Percentiles rank a stretch among this genome's conserved stretches.
Conservation (phyloP, 2,888 invertebrate species). For the Drosophila bunnanda region DNA sequence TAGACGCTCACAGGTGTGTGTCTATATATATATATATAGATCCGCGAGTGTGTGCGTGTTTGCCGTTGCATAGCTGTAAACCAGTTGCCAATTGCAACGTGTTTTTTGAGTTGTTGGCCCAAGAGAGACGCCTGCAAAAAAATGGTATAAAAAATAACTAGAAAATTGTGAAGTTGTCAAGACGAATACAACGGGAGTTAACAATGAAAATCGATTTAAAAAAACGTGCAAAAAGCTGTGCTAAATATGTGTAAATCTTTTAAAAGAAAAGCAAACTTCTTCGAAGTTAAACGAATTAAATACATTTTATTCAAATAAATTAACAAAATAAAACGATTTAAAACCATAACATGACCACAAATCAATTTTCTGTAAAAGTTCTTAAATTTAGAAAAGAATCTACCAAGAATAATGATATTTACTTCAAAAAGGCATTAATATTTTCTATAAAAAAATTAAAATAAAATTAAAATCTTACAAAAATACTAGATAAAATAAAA, state of each 20-base stretch:
- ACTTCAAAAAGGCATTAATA: not conserved
- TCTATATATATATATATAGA: slow-evolving; percentile 7
- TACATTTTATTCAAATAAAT: not conserved
- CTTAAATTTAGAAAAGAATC: not conserved
- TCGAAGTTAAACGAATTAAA: not conserved
- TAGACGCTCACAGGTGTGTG: slow-evolving; percentile 28
- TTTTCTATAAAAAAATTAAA: too few relatives aligned
- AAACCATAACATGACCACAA: not conserved
- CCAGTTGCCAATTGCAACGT: slow-evolving; percentile 79
- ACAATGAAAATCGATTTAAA: not conserved
- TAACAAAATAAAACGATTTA: not conserved
- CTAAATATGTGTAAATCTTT: too few relatives aligned
- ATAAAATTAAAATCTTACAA: not conserved
- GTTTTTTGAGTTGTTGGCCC: slow-evolving; percentile 58
- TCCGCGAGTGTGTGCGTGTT: slow-evolving; percentile 34
- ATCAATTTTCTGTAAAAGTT: not conserved
- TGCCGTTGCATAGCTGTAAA: slow-evolving; percentile 77
- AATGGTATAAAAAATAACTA: slow-evolving; percentile 23
- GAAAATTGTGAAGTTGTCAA: slow-evolving; percentile 37
- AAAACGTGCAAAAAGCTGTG: not conserved
- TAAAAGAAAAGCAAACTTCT: not conserved
- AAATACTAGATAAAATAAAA: not conserved
- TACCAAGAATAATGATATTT: not conserved
- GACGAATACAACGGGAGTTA: slow-evolving; percentile 13
- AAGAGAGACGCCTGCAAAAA: slow-evolving; percentile 45